A percentile compares a stretch with the other conserved stretches of the same genome.
phyloP scores from a whole-genome alignment of 2,113 vertebrate genomes.

The Lophius piscatorius region DNA sequence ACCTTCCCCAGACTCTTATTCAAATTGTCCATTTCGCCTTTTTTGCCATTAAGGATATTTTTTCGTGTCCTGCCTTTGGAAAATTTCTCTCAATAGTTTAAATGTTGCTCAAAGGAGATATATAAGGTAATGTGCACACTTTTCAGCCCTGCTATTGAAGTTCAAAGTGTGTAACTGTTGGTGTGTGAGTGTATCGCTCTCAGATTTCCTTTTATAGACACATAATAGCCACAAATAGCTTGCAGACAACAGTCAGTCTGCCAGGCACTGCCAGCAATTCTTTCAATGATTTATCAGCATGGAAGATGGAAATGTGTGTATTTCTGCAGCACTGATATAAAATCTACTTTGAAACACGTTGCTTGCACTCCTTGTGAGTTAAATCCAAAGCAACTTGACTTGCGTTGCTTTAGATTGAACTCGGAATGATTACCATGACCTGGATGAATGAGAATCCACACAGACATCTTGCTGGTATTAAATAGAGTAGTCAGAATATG shows the following conservation, averaged over 20 bases:
- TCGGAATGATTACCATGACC: no score
- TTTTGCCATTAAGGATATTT: conserved; percentile 2
- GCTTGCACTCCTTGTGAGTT: no score
- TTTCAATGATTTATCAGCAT: neutral
- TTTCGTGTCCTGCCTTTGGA: conserved; percentile 12
- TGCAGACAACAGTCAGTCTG: conserved; percentile 80
- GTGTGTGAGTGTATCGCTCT: conserved; percentile 44
- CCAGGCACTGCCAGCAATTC: conserved; percentile 82
- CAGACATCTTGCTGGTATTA: no score
- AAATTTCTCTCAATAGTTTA: neutral
- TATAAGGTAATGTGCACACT: conserved; percentile 40
- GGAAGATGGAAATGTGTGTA: no score
- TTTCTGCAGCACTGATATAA: no score
- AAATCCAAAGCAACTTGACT: no score
- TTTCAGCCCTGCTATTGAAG: conserved; percentile 70
- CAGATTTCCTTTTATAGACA: conserved; percentile 94
- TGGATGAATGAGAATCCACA: no score
- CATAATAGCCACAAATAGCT: conserved; percentile 90
- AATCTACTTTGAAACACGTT: no score
- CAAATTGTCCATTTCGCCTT: conserved; percentile 49
- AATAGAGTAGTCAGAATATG: no score
- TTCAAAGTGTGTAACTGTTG: conserved; percentile 72
- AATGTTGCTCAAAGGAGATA: conserved; percentile 13
- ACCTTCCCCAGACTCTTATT: conserved; percentile 62
- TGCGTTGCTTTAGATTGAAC: no score